These are phyloP conservation scores for Octopus sinensis DNA, from an alignment of 1,140 invertebrate species.

Conservation along the genomic window DNA sequence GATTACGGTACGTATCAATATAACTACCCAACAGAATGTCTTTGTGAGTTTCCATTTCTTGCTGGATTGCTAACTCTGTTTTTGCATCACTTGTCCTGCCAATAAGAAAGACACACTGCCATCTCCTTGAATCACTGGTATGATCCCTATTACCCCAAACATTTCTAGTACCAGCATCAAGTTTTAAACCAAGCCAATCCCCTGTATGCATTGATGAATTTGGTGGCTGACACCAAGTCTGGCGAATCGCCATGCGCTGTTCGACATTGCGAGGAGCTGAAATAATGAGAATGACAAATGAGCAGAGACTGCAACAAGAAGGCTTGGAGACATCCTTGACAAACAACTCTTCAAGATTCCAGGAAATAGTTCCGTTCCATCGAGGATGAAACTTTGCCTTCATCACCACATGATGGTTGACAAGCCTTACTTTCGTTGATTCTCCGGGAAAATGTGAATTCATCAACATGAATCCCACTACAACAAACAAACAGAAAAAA, in stretches of 20 bases:
- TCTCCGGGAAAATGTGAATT: too few species aligned
- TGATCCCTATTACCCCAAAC: too few species aligned
- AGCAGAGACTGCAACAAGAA: not conserved
- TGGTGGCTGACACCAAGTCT: constrained; percentile 40
- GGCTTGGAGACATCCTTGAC: not conserved
- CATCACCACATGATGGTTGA: too few species aligned
- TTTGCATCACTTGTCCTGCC: constrained; percentile 26
- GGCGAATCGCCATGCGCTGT: constrained; percentile 34
- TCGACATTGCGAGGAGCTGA: constrained; percentile 35
- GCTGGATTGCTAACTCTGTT: constrained; percentile 16
- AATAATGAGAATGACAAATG: constrained; percentile 33
- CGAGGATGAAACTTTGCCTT: too few species aligned
- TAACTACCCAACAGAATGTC: constrained; percentile 46
- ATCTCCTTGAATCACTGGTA: not conserved
- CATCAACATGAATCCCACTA: too few species aligned
- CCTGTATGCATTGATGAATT: constrained; percentile 16
- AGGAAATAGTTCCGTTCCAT: not conserved
- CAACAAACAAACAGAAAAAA: too few species aligned
- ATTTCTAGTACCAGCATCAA: too few species aligned
- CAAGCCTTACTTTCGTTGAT: too few species aligned
- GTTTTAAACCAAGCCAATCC: not conserved
- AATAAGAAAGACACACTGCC: constrained; percentile 46
- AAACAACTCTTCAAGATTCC: not conserved
- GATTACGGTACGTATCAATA: constrained; percentile 43
- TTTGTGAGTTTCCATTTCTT: constrained; percentile 28